Conservation (phyloP, 2,113 vertebrate genomes). For the Catharus minimus region DNA sequence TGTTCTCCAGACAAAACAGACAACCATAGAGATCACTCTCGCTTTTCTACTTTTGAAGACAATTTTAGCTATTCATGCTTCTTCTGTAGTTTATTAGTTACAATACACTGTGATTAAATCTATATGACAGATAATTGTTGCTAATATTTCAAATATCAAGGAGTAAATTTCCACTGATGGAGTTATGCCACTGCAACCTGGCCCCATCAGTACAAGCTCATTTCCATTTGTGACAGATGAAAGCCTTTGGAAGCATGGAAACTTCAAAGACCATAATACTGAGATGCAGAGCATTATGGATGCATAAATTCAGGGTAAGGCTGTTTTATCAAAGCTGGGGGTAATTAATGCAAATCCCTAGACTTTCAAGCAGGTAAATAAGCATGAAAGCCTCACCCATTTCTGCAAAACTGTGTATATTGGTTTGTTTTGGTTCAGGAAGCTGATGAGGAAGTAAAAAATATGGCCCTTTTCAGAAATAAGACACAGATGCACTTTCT, state of each 20-base stretch:
- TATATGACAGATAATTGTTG: background rate
- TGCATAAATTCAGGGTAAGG: constrained; percentile 20
- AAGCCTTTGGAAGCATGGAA: constrained; percentile 38
- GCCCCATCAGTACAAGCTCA: background rate
- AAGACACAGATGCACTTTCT: background rate
- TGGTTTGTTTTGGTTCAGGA: background rate
- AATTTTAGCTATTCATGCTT: background rate
- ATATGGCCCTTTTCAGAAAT: background rate
- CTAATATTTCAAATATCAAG: background rate
- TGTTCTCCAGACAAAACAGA: background rate
- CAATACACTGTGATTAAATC: background rate
- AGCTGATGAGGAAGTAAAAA: background rate
- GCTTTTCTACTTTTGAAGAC: background rate
- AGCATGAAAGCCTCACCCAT: constrained; percentile 8
- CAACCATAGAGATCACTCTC: background rate
- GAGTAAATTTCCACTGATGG: background rate
- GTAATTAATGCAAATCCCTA: constrained; percentile 49
- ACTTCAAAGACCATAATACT: constrained; percentile 19
- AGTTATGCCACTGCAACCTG: background rate
- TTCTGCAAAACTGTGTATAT: background rate
- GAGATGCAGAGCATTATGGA: constrained; percentile 10
- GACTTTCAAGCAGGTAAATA: constrained; percentile 51
- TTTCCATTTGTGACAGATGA: constrained; percentile 32
- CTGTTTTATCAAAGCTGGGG: constrained; percentile 30
- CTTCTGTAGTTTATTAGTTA: background rate